phyloP scores from a whole-genome alignment of 2,888 invertebrate genomes.

The Tenthredo livida region DNA sequence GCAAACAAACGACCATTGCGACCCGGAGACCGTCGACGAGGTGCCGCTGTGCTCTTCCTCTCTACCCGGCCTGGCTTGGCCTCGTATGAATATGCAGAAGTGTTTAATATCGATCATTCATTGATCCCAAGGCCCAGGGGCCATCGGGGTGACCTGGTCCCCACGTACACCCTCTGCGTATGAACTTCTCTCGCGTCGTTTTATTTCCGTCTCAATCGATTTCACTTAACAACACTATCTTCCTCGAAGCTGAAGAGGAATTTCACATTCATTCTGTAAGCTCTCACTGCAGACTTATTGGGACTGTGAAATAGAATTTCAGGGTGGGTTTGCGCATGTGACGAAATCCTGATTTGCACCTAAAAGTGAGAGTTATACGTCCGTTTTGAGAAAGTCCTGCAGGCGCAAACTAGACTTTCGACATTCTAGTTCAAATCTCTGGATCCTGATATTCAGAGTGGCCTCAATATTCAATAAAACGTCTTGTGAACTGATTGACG shows the following conservation, averaged over 20 bases:
- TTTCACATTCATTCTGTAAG: background rate
- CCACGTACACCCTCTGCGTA: constrained; percentile 62
- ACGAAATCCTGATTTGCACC: too few species aligned
- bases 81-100: constrained; percentile 70
- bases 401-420: too few species aligned
- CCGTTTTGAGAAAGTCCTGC: too few species aligned
- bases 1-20: constrained; percentile 66
- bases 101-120: constrained; percentile 69
- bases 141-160: constrained; percentile 70
- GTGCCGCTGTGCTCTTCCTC: constrained; percentile 56
- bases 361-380: too few species aligned
- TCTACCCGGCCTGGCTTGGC: constrained; percentile 36
- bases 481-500: too few species aligned
- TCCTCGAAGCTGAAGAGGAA: background rate
- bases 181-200: constrained; percentile 47
- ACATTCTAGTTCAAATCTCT: too few species aligned
- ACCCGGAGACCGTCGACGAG: constrained; percentile 56
- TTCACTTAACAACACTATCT: constrained; percentile 10
- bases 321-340: background rate
- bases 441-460: too few species aligned
- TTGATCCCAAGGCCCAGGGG: constrained; percentile 75
- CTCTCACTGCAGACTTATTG: background rate
- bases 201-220: constrained; percentile 37
- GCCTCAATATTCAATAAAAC: too few species aligned
- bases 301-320: background rate